phyloP scores from a whole-genome alignment of 2,113 vertebrate genomes.

The Dromiciops gliroides region DNA sequence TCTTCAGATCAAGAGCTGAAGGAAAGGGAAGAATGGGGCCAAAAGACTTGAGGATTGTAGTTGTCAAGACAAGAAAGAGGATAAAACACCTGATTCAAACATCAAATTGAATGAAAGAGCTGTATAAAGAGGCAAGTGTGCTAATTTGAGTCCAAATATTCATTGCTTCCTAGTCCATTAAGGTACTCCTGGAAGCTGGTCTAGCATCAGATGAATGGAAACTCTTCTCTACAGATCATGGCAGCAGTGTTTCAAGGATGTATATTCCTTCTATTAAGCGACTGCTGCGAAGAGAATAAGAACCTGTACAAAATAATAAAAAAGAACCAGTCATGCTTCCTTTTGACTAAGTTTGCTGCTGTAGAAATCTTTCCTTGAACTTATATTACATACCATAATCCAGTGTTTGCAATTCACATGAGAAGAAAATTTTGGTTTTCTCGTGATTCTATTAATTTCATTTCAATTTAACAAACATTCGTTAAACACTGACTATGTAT shows the following conservation, averaged over 20 bases:
- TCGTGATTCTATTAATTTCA: background rate
- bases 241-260: constrained; percentile 1
- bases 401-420: background rate
- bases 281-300: constrained; percentile 19
- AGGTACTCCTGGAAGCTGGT: constrained; percentile 18
- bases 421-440: background rate
- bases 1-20: constrained; percentile 49
- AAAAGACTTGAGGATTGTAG: constrained; percentile 26
- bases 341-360: constrained; percentile 40
- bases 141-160: constrained; percentile 42
- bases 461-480: background rate
- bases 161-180: constrained; percentile 25
- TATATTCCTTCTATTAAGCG: constrained; percentile 39
- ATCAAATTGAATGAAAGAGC: constrained; percentile 33
- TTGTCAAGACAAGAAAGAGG: constrained; percentile 43
- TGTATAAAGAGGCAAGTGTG: background rate
- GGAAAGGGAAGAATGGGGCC: constrained; percentile 37
- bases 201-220: constrained; percentile 40
- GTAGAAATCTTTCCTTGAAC: constrained; percentile 2
- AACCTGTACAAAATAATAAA: background rate
- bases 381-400: background rate
- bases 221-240: constrained; percentile 27
- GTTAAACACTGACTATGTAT: background rate
- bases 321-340: constrained; percentile 31
- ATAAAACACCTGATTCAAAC: constrained; percentile 8